These are phyloP conservation scores for Conopomorpha cramerella DNA, from an alignment of 1,140 invertebrate species.

Conservation along the genomic window DNA sequence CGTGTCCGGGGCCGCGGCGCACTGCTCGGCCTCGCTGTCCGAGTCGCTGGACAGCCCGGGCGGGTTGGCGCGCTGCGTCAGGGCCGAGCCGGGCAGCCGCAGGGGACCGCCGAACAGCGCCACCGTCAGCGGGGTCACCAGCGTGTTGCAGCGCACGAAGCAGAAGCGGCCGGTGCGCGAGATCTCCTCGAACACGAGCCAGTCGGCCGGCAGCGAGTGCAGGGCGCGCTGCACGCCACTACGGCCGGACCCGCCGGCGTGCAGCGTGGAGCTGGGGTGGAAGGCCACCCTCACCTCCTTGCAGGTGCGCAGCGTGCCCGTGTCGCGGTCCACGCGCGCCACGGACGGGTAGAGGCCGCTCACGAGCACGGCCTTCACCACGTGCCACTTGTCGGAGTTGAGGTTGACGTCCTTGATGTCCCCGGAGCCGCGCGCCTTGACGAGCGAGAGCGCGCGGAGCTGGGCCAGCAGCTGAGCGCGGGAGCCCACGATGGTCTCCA, in stretches of 20 bases:
- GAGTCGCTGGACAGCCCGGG: slow-evolving; percentile 59
- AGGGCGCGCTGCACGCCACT: slow-evolving; percentile 51
- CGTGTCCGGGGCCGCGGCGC: slow-evolving; percentile 26
- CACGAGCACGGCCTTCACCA: slow-evolving; percentile 88
- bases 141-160: slow-evolving; percentile 74
- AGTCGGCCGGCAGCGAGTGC: slow-evolving; percentile 76
- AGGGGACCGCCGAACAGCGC: slow-evolving; percentile 77
- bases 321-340: slow-evolving; percentile 64
- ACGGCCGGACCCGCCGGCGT: slow-evolving; percentile 36
- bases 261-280: slow-evolving; percentile 75
- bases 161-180: slow-evolving; percentile 67
- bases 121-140: slow-evolving; percentile 79
- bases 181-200: slow-evolving; percentile 86
- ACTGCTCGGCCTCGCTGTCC: slow-evolving; percentile 62
- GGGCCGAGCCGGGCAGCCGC: slow-evolving; percentile 58
- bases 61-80: slow-evolving; percentile 43
- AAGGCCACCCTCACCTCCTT: slow-evolving; percentile 76
- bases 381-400: slow-evolving; percentile 88
- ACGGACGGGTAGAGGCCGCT: slow-evolving; percentile 89
- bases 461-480: slow-evolving; percentile 83
- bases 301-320: slow-evolving; percentile 49
- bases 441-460: slow-evolving; percentile 82
- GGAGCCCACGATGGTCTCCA: slow-evolving; percentile 84
- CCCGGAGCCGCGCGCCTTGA: slow-evolving; percentile 74
- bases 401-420: slow-evolving; percentile 80